A percentile compares a stretch with the other conserved stretches of the same genome.
Conservation (phyloP, 2,888 invertebrate species). For the Monoplex corrugatus region DNA sequence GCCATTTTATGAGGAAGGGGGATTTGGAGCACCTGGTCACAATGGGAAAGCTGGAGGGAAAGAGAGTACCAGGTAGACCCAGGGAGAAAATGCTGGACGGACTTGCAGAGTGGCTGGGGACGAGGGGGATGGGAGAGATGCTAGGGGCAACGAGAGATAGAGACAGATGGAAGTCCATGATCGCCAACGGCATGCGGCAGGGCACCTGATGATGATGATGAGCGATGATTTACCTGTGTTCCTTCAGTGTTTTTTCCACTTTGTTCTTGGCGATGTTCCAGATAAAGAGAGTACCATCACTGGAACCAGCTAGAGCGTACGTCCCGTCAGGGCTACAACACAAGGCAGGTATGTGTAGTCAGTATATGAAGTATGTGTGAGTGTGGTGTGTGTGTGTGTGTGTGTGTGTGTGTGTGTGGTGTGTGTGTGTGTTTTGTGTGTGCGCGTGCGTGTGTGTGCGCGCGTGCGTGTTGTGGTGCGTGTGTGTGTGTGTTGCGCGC, state of each 20-base stretch:
- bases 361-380: neutral
- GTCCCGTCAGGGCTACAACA: slow-evolving; percentile 89
- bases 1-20: no score
- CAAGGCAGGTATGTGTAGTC: neutral
- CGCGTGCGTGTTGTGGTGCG: neutral
- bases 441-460: neutral
- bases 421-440: neutral
- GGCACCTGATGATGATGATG: no score
- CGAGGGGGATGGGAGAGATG: no score
- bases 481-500: slow-evolving; percentile 10
- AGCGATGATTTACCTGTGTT: slow-evolving; percentile 76
- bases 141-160: no score
- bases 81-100: no score
- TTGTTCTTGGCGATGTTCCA: slow-evolving; percentile 92
- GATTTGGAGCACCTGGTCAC: no score
- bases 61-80: no score
- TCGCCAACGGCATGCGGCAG: no score
- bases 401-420: neutral
- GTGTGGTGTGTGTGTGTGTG: neutral
- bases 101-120: no score
- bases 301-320: slow-evolving; percentile 94
- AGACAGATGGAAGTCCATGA: no score
- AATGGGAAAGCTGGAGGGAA: no score
- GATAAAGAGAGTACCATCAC: slow-evolving; percentile 94
- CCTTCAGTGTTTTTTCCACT: slow-evolving; percentile 83